Evolutionary conservation across 2,113 vertebrate genomes (phyloP), one percentile per base, ranked within the genome.

Genomic region (Myiozetetes cayanensis): DNA sequence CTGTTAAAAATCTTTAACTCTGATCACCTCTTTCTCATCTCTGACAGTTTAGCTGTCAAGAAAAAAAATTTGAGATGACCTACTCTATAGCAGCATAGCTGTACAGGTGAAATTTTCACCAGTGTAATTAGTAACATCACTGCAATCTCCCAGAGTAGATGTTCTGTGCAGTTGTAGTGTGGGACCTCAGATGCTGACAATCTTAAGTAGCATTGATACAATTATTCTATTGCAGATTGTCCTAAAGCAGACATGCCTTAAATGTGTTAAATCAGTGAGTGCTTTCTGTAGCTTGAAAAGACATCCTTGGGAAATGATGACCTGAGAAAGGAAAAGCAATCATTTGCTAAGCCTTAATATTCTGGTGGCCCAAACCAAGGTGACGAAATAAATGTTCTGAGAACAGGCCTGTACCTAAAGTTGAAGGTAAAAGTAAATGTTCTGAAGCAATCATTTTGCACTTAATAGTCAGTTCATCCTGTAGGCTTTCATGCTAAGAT

Each of bases 371-470:
- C 35, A 66, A 87, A 92, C 75, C 68, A 95, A 94, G 88, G 66
- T 62, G 65, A 92, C 77, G 80, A 90, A 85, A 47, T 55, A 90
- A 84, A 92, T 74, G 25, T 74, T 92, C 65, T 77, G 55, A 77
- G 68, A 86, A 94, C 24, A 77, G 68, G 33, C 13, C 27, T 82
- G 79, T 76, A 76, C 33, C 47, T 79, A 43, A 91, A 86, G 14
- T 35, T 93, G 75, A 96, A 93, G 66, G 76, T 65, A 93, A 94
- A 95, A 96, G 62, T 63, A 93, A 95, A 78, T 67, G 79, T 90
- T 92, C 65, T 62, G 53, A 78, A 95, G 53, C 58, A 85, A 28
- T 89, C 74, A 93, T 87, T 92, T 82, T 82, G 31, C 39, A 82
- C 22, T 89, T 82, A 90, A 94, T 61, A 96, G 35, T 55, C 63